These are phyloP conservation scores for Rhinopithecus roxellana DNA, from an alignment of 2,113 vertebrate genomes.

Conservation along the genomic window DNA sequence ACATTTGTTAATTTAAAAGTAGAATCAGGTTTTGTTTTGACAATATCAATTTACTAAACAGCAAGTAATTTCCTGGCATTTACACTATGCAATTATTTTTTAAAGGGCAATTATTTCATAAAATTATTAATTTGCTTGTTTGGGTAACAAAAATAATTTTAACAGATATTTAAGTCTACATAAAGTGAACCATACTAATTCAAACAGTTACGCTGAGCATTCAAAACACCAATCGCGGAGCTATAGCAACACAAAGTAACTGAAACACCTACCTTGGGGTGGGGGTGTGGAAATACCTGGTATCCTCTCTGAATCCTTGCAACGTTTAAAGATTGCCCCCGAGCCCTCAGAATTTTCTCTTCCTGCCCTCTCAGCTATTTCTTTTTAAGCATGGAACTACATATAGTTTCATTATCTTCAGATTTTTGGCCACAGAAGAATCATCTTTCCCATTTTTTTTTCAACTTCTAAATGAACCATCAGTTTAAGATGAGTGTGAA, in stretches of 20 bases:
- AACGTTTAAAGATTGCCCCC: neutral
- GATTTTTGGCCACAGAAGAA: neutral
- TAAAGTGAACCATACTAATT: neutral
- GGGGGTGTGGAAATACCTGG: neutral
- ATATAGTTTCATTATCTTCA: neutral
- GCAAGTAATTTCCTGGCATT: neutral
- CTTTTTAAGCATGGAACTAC: neutral
- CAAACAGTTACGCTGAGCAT: neutral
- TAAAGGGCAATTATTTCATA: neutral
- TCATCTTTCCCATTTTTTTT: neutral
- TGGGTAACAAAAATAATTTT: neutral
- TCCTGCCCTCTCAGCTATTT: neutral
- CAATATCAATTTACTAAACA: neutral
- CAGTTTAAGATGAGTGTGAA: conserved; percentile 3
- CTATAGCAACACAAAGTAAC: neutral
- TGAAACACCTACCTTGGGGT: neutral
- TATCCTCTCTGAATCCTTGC: neutral
- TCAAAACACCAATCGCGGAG: neutral
- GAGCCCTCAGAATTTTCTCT: neutral
- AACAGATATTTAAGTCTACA: neutral
- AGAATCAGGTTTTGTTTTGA: neutral
- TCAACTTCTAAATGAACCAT: neutral
- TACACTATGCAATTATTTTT: neutral
- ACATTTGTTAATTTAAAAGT: conserved; percentile 10
- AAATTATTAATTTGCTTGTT: neutral